Percentiles rank a stretch among this genome's conserved stretches.
phyloP scores from a whole-genome alignment of 2,888 invertebrate species.

The Omphaloscelis lunosa region DNA sequence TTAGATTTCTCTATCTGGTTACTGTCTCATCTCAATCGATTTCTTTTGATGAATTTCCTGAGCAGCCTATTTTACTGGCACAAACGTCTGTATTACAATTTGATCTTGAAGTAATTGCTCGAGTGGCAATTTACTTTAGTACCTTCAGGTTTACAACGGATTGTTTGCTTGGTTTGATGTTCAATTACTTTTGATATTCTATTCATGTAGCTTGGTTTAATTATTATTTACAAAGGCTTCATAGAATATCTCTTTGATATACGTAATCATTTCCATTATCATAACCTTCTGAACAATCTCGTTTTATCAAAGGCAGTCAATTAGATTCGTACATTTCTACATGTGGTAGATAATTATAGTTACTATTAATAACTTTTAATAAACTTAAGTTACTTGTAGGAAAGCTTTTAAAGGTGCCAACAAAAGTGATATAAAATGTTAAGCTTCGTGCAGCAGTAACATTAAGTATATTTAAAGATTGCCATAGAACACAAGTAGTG shows the following conservation, averaged over 20 bases:
- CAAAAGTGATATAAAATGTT: slow-evolving; percentile 22
- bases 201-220: slow-evolving; percentile 49
- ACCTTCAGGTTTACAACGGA: slow-evolving; percentile 31
- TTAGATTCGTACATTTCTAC: slow-evolving; percentile 2
- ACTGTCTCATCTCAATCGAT: slow-evolving; percentile 50
- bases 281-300: neutral
- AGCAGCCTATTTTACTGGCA: slow-evolving; percentile 18
- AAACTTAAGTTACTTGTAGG: neutral
- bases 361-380: neutral
- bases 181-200: slow-evolving; percentile 58
- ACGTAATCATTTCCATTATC: slow-evolving; percentile 37
- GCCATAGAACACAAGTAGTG: slow-evolving; percentile 32
- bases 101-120: slow-evolving; percentile 27
- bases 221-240: slow-evolving; percentile 41
- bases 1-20: slow-evolving; percentile 75
- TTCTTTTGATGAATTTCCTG: slow-evolving; percentile 33
- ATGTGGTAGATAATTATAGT: neutral
- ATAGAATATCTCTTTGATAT: slow-evolving; percentile 31
- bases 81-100: neutral
- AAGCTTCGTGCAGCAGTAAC: slow-evolving; percentile 13
- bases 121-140: slow-evolving; percentile 24
- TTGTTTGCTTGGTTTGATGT: slow-evolving; percentile 45
- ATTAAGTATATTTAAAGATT: slow-evolving; percentile 40
- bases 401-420: slow-evolving; percentile 8
- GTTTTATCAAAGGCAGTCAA: slow-evolving; percentile 10